Evolutionary conservation across 1,140 invertebrate genomes (phyloP), one percentile per base, ranked within the genome.

Genomic region (Rhagoletis zephyria): DNA sequence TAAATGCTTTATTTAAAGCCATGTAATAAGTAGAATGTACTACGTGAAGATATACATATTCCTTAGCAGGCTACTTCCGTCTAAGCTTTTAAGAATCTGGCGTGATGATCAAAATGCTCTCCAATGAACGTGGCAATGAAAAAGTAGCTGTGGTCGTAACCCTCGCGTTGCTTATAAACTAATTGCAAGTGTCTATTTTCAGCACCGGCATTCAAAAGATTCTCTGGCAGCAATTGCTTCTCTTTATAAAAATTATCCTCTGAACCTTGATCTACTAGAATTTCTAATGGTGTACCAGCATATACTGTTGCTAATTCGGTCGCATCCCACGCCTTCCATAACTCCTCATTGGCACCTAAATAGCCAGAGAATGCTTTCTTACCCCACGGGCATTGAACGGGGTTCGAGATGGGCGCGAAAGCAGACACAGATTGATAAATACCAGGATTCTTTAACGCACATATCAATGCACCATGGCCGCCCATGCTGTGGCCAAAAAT

Each of bases 371-470:
- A 97, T 10, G 97, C 97, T 93, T 97, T 98, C 65, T 96, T 93
- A 1, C 98, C 98, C 98, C 98, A 99, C 4, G 95, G 95, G 90
- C 96, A 96, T 64, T 95, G 93, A 14, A 94, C 95, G 0, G 98
- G 98, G 94, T 99, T 98, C 85, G 96, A 96, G 91, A 99, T 99
- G 0, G 99, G 98, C 40, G 99, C 95, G 95, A 99, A 99, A n/a
- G 97, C 97, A 88, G 98, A 98, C 0, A 99, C 98, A 63, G 97
- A 96, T 89, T 95, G 95, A 93, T 97, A 99, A 87, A 96, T 94
- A 5, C 96, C 96, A 42, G 98, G 98, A 93, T 98, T 99, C 93
- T 98, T 98, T 40, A 99, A 93, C 19, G 97, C 96, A 93, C 97
- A 97, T 59, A 98, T 96, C 42, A 99, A 93, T 48, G 99, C 98